These are phyloP conservation scores for Tragelaphus strepsiceros DNA, from an alignment of 2,113 vertebrate species.

Conservation along the genomic window DNA sequence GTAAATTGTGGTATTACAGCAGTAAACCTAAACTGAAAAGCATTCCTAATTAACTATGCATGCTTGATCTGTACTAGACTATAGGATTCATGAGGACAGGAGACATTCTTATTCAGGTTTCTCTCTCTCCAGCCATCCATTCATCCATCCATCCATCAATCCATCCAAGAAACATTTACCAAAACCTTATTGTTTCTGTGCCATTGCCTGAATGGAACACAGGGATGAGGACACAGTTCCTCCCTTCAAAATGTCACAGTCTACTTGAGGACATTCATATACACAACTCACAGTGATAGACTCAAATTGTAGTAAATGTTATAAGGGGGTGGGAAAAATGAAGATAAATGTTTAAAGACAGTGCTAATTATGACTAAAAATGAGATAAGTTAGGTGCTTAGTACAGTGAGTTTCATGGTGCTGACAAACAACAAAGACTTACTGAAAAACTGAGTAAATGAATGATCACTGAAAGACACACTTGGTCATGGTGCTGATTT, in stretches of 20 bases:
- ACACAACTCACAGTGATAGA: background rate
- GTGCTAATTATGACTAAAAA: background rate
- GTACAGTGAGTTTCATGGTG: background rate
- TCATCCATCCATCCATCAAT: background rate
- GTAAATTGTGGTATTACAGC: background rate
- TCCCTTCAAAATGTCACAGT: background rate
- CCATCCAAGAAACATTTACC: background rate
- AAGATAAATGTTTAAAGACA: background rate
- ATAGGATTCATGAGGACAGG: background rate
- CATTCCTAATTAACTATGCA: background rate
- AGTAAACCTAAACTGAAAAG: background rate
- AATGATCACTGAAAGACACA: background rate
- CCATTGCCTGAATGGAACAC: background rate
- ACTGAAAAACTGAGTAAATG: background rate
- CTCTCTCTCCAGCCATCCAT: background rate
- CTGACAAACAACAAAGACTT: conserved; percentile 15
- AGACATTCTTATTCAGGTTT: background rate
- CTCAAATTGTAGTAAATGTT: background rate
- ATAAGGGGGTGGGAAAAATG: background rate
- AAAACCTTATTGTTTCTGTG: background rate
- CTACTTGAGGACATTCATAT: background rate
- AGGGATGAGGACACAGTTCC: background rate
- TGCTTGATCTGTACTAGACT: background rate
- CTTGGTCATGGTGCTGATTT: background rate
- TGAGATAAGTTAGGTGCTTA: background rate